Conservation (phyloP, 2,113 vertebrate species). For the Gracilinanus agilis region DNA sequence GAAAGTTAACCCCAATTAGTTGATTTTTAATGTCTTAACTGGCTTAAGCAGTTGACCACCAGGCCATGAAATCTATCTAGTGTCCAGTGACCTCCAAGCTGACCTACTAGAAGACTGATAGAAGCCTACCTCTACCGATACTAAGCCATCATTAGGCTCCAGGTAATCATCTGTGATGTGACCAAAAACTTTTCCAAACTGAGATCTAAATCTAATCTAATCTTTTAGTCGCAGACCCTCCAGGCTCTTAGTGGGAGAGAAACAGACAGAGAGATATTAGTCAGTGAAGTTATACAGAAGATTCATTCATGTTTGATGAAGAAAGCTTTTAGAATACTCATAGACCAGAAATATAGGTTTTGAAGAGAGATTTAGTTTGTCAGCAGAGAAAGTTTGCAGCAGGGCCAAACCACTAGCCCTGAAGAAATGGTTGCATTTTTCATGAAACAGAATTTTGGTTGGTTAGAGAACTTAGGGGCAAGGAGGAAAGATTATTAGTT, state of each 20-base stretch:
- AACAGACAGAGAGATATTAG: conserved; percentile 22
- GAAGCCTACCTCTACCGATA: conserved; percentile 25
- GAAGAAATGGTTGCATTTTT: conserved; percentile 33
- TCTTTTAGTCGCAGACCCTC: background rate
- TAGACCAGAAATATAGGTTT: conserved; percentile 42
- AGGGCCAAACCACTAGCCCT: conserved; percentile 18
- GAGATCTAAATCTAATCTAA: conserved; percentile 24
- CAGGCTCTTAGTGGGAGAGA: conserved; percentile 14
- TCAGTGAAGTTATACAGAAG: conserved; percentile 56
- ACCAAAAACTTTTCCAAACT: conserved; percentile 62
- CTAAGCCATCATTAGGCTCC: conserved; percentile 44
- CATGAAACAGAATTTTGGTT: conserved; percentile 2
- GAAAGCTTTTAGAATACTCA: conserved; percentile 34
- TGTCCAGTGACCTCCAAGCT: background rate
- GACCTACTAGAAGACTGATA: background rate
- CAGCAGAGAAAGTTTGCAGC: conserved; percentile 19
- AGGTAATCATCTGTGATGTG: conserved; percentile 25
- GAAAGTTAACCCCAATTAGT: conserved; percentile 26
- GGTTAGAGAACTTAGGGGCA: conserved; percentile 3
- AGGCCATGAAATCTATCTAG: conserved; percentile 1
- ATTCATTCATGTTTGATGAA: conserved; percentile 64
- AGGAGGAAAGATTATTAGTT: conserved; percentile 38
- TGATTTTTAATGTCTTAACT: conserved; percentile 36
- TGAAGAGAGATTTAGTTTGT: conserved; percentile 41
- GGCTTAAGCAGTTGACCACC: conserved; percentile 12